Evolutionary conservation across 1,140 invertebrate species (phyloP).

Genomic region (Trichonephila inaurata): DNA sequence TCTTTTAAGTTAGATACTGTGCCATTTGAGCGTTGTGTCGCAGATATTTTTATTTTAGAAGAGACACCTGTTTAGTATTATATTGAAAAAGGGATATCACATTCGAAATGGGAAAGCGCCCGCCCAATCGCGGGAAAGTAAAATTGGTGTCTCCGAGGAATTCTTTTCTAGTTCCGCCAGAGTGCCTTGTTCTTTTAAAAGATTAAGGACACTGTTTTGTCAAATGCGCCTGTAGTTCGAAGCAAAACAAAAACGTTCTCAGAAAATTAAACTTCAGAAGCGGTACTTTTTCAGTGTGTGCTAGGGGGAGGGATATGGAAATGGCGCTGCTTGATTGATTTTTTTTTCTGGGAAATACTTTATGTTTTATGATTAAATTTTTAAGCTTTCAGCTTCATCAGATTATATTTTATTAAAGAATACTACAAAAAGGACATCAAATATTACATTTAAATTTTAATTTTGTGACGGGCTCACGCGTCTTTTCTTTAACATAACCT

Average conservation of each 20-base stretch:
- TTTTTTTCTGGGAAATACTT: too few species aligned
- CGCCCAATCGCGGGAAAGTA: not conserved
- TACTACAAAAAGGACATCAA: too few species aligned
- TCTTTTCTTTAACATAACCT: too few species aligned
- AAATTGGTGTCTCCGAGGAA: not conserved
- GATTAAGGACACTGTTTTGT: constrained; percentile 32
- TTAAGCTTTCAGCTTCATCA: too few species aligned
- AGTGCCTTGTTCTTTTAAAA: constrained; percentile 37
- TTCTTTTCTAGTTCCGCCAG: not conserved
- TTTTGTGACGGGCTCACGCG: too few species aligned
- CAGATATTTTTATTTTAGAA: constrained; percentile 49
- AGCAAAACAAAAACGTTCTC: not conserved
- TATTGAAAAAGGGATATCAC: constrained; percentile 45
- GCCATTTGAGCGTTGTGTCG: constrained; percentile 45
- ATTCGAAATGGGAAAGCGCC: constrained; percentile 49
- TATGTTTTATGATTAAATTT: too few species aligned
- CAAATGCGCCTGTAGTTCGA: not conserved
- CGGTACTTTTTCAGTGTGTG: too few species aligned
- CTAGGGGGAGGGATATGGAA: too few species aligned
- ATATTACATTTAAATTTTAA: too few species aligned
- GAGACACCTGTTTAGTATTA: constrained; percentile 56
- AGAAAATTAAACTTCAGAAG: constrained; percentile 44
- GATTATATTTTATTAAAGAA: too few species aligned
- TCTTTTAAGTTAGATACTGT: constrained; percentile 51
- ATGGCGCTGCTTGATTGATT: too few species aligned